Percentiles rank a stretch among this genome's conserved stretches.
phyloP scores from a whole-genome alignment of 2,888 invertebrate genomes.

The Pammene aurita region DNA sequence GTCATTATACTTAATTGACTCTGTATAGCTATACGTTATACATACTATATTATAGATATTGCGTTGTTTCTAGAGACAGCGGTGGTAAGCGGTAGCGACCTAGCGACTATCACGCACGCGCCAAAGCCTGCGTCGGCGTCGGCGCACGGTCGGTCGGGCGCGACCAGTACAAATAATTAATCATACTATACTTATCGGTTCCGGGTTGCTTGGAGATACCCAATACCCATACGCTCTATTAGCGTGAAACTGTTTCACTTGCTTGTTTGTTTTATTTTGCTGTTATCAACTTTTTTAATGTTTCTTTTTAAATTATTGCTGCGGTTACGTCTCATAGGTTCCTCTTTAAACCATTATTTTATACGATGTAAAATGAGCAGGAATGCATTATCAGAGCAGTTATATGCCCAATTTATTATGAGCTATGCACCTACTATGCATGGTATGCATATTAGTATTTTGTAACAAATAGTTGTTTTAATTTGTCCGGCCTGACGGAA shows the following conservation, averaged over 20 bases:
- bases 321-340: no score
- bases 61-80: neutral
- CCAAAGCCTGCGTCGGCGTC: conserved; percentile 12
- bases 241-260: conserved; percentile 4
- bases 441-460: no score
- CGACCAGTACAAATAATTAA: conserved; percentile 37
- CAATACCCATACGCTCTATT: conserved; percentile 10
- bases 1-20: neutral
- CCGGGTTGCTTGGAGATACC: conserved; percentile 28
- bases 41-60: neutral
- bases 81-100: conserved; percentile 1
- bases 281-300: no score
- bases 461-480: no score
- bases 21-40: no score
- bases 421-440: no score
- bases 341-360: no score
- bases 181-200: conserved; percentile 31
- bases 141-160: conserved; percentile 25
- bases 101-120: conserved; percentile 24
- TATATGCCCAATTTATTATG: no score
- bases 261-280: neutral
- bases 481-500: no score
- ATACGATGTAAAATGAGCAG: no score
- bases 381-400: no score
- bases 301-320: no score